Percentiles rank a stretch among this genome's conserved stretches.
Evolutionary conservation across 2,113 vertebrate genomes (phyloP).

Genomic region (Stegostoma tigrinum): DNA sequence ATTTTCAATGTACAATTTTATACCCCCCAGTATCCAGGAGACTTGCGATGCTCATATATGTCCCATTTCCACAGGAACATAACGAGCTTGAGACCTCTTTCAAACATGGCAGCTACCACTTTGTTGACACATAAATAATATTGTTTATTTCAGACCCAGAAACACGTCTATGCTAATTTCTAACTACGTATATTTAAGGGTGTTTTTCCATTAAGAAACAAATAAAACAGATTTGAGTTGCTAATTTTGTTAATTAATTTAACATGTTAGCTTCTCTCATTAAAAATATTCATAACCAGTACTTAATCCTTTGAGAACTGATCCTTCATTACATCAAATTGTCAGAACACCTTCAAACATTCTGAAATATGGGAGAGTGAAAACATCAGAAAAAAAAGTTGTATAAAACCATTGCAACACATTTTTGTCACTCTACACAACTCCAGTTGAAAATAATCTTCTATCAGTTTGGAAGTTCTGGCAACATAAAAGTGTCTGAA

Average conservation of each 20-base stretch:
- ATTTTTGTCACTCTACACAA: neutral
- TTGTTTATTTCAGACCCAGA: neutral
- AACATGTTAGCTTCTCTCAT: neutral
- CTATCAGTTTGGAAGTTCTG: neutral
- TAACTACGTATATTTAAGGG: neutral
- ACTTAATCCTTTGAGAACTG: neutral
- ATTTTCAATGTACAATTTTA: neutral
- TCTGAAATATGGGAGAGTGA: neutral
- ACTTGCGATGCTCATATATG: neutral
- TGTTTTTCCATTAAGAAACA: neutral
- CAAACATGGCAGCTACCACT: neutral
- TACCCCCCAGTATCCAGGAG: neutral
- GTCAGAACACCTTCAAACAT: too few relatives aligned
- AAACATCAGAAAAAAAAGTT: neutral
- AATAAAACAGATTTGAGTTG: neutral
- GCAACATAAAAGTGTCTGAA: constrained; percentile 28
- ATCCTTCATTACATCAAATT: neutral
- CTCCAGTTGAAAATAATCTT: neutral
- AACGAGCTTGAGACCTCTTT: neutral
- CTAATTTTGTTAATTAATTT: neutral
- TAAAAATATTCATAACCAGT: neutral
- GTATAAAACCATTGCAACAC: neutral
- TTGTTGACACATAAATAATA: neutral
- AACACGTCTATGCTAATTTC: neutral
- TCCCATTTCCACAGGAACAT: neutral